A percentile compares a stretch with the other conserved stretches of the same genome.
Evolutionary conservation across 2,113 vertebrate genomes (phyloP).

Genomic region (Promerops cafer): DNA sequence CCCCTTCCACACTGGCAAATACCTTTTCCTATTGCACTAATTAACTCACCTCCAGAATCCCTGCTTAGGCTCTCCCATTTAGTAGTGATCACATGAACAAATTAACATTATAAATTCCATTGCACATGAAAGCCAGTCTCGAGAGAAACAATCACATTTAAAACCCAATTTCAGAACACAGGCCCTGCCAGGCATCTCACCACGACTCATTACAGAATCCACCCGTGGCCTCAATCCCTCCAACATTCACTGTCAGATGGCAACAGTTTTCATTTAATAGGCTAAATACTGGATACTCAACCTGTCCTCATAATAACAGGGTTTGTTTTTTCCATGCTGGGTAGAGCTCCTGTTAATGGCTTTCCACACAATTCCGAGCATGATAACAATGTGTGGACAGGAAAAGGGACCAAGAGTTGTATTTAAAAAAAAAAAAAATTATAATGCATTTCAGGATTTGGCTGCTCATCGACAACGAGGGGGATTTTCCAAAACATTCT

Average conservation of each 20-base stretch:
- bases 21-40: neutral
- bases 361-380: neutral
- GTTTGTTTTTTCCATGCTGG: neutral
- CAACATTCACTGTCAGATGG: neutral
- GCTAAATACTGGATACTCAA: neutral
- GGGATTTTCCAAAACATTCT: neutral
- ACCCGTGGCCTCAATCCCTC: slow-evolving; percentile 30
- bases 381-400: neutral
- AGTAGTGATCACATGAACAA: neutral
- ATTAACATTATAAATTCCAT: neutral
- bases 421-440: neutral
- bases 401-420: neutral
- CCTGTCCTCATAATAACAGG: neutral
- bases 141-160: neutral
- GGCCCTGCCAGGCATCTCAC: neutral
- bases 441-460: neutral
- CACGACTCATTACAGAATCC: neutral
- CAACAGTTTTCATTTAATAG: neutral
- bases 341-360: neutral
- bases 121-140: neutral
- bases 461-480: neutral
- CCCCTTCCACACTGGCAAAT: neutral
- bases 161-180: neutral
- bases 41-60: neutral
- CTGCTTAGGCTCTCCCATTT: neutral